Base-by-base conservation (phyloP, 2,888 invertebrate species). In the Agrochola litura region DNA sequence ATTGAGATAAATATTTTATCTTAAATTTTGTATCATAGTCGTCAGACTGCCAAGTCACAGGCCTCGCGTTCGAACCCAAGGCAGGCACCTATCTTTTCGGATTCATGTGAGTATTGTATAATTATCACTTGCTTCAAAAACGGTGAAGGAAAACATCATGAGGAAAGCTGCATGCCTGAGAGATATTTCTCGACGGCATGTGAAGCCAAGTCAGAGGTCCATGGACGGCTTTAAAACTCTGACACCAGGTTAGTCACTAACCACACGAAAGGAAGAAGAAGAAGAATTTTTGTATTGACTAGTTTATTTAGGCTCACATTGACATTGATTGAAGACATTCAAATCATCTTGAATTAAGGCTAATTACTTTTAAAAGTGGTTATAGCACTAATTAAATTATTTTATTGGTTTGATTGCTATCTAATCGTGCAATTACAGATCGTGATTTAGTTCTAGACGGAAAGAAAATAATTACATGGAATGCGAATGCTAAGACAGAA, bases 301-400 rank as follows among this genome's bases (percentile, higher is more conserved):
- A 73, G n/a, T 5, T 58, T 73, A 41, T 71, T 68, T 58, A 64
- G 52, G 25, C n/a, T 72, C 10, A 61, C 37, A 61, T 63, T 65
- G 37, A 72, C 75, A 70, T 70, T 76, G 63, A 76, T 65, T 80
- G 71, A 80, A 80, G 37, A 54, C 67, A 60, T 52, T 37, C 30
- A 64, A 37, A 67, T 14, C 49, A 76, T 60, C 6, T 77, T 56
- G 1, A 77, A 71, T 80, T 69, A 76, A 72, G 30, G 43, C 54
- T 65, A 76, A 80, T 80, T 76, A 84, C 65, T 63, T 69, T 72
- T 41, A 63, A 64, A 67, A 76, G 58, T 71, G 37, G 30, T 30
- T 30, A 43, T 6, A 43, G 67, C n/a, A 64, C 49, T 58, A 65
- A 79, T 75, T 25, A 52, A 79, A 72, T 60, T 25, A 74, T 43